A percentile compares a stretch with the other conserved stretches of the same genome.
Evolutionary conservation across 35 echinoderm and acorn worm species (phyloP).

Genomic region (Eucidaris tribuloides): DNA sequence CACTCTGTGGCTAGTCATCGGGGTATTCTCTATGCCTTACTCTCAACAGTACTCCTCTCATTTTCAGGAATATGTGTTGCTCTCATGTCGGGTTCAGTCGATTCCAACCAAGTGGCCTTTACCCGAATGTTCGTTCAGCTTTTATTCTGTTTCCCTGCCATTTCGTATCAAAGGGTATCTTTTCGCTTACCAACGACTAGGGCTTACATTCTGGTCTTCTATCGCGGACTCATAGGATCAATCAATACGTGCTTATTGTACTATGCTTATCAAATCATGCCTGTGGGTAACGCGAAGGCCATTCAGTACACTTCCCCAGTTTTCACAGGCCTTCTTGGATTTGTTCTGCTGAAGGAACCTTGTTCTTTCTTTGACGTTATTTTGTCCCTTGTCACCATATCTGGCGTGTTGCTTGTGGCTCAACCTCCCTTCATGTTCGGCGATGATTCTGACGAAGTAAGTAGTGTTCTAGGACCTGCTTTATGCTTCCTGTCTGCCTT

Average conservation of each 20-base stretch:
- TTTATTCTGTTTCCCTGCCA: background rate
- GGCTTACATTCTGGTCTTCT: background rate
- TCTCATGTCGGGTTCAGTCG: background rate
- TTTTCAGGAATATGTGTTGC: background rate
- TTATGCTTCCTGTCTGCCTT: background rate
- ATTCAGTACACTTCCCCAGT: background rate
- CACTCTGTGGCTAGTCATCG: background rate
- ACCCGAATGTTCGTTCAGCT: background rate
- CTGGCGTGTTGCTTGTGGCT: background rate
- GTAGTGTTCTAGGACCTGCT: background rate
- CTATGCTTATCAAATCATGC: slow-evolving; percentile 19
- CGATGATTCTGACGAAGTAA: background rate
- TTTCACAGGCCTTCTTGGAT: background rate
- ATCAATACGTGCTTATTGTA: background rate
- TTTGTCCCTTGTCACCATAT: background rate
- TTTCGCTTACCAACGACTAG: background rate
- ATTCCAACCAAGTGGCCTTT: background rate
- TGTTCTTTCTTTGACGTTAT: background rate
- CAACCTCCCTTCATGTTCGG: background rate
- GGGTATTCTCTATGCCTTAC: background rate
- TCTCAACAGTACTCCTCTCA: background rate
- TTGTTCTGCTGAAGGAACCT: background rate
- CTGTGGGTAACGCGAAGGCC: background rate
- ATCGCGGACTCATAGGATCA: background rate
- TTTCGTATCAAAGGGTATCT: background rate